Evolutionary conservation across 2,113 vertebrate genomes (phyloP).

Genomic region (Loxodonta africana): DNA sequence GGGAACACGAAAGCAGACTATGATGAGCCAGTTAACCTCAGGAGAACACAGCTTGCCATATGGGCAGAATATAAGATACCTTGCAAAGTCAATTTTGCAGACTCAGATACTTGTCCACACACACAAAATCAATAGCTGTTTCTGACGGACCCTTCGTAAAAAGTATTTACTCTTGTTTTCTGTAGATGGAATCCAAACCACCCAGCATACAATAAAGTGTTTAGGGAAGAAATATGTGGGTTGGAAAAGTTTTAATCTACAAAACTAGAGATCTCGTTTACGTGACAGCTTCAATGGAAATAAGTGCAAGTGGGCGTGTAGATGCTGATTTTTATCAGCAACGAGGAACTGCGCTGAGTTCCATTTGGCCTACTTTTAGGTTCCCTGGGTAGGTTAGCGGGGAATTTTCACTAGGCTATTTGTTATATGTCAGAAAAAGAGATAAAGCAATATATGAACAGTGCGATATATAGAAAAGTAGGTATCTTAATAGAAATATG

Average conservation of each 20-base stretch:
- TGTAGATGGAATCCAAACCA: slow-evolving; percentile 59
- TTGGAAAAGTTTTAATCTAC: slow-evolving; percentile 64
- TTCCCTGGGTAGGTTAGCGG: slow-evolving; percentile 47
- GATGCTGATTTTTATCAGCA: slow-evolving; percentile 73
- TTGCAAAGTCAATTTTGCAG: slow-evolving; percentile 40
- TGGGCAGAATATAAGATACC: slow-evolving; percentile 2
- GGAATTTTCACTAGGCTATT: slow-evolving; percentile 66
- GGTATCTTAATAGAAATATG: not conserved
- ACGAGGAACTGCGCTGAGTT: slow-evolving; percentile 78
- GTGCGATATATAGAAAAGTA: not conserved
- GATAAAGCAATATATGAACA: not conserved
- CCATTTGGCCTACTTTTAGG: slow-evolving; percentile 73
- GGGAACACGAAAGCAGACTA: not conserved
- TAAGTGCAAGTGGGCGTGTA: slow-evolving; percentile 54
- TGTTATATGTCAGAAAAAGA: slow-evolving; percentile 46
- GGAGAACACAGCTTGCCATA: not conserved
- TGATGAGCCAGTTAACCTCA: slow-evolving; percentile 44
- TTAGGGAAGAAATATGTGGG: not conserved
- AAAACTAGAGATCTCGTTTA: slow-evolving; percentile 16
- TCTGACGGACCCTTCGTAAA: slow-evolving; percentile 29
- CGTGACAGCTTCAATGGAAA: slow-evolving; percentile 69
- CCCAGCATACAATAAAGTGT: not conserved
- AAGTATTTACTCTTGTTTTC: not conserved
- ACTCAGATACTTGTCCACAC: slow-evolving; percentile 23
- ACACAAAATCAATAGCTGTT: slow-evolving; percentile 64